Evolutionary conservation across 2,113 vertebrate genomes (phyloP).

Genomic region (Rhinopomastus cyanomelas): DNA sequence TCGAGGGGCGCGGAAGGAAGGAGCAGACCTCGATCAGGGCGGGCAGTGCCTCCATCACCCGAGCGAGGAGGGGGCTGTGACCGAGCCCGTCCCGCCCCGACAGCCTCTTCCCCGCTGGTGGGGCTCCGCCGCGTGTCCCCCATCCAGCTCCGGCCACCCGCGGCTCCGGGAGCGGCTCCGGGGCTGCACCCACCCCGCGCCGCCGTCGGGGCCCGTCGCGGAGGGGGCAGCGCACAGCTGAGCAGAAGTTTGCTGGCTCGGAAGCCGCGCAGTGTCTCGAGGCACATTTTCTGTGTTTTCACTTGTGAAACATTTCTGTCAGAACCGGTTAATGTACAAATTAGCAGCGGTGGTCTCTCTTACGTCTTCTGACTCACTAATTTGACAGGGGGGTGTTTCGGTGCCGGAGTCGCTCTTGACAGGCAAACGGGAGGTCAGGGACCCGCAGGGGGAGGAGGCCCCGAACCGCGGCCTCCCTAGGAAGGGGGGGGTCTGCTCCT

Average conservation of each 20-base stretch:
- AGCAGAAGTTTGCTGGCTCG: constrained; percentile 70
- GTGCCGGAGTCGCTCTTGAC: constrained; percentile 76
- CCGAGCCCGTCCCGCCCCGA: background rate
- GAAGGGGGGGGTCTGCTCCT: background rate
- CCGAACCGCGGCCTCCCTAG: background rate
- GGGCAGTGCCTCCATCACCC: fast-evolving
- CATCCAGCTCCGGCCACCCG: no score
- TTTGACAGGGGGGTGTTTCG: constrained; percentile 86
- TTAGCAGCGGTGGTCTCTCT: constrained; percentile 86
- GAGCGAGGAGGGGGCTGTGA: background rate
- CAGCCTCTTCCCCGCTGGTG: fast-evolving
- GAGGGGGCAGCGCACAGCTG: constrained; percentile 27
- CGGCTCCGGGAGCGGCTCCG: background rate
- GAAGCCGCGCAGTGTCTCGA: constrained; percentile 63
- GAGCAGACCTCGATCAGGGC: background rate
- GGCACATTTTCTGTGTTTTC: constrained; percentile 73
- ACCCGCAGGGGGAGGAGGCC: constrained; percentile 64
- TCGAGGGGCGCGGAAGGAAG: background rate
- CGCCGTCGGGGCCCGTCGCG: background rate
- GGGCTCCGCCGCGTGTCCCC: fast-evolving
- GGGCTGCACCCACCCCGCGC: background rate
- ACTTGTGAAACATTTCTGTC: constrained; percentile 87
- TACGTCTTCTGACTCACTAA: constrained; percentile 84
- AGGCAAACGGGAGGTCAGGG: constrained; percentile 83
- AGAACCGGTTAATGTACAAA: constrained; percentile 94